phyloP scores from a whole-genome alignment of 2,797 vertebrate genomes.

The Adelosebastes latens region DNA sequence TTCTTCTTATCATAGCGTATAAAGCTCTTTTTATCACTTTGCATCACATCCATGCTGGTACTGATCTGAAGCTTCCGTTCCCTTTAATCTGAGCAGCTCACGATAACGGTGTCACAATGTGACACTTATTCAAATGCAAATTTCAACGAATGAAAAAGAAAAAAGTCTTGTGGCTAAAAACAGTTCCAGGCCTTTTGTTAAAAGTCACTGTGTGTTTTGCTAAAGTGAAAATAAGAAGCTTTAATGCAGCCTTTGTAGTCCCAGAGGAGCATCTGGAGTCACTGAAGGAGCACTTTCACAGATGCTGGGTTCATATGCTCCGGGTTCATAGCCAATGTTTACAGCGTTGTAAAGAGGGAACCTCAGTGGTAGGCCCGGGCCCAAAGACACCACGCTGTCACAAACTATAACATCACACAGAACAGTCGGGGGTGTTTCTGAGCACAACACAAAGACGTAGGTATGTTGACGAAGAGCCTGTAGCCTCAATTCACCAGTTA shows the following conservation, averaged over 20 bases:
- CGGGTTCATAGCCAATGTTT: slow-evolving; percentile 72
- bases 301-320: slow-evolving; percentile 69
- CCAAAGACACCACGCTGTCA: slow-evolving; percentile 56
- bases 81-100: slow-evolving; percentile 6
- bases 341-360: slow-evolving; percentile 69
- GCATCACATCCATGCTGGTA: neutral
- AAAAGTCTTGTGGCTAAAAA: slow-evolving; percentile 2
- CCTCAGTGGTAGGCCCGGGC: slow-evolving; percentile 48
- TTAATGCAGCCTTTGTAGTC: slow-evolving; percentile 53
- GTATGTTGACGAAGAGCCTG: slow-evolving; percentile 23
- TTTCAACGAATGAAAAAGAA: neutral
- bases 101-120: neutral
- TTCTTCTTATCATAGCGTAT: neutral
- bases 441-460: slow-evolving; percentile 14
- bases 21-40: neutral
- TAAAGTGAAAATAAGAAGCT: slow-evolving; percentile 46
- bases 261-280: slow-evolving; percentile 71
- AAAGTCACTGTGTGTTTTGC: slow-evolving; percentile 16
- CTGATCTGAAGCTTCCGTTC: neutral
- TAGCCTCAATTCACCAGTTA: neutral
- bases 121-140: slow-evolving; percentile 6
- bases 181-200: neutral
- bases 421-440: neutral
- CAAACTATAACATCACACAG: slow-evolving; percentile 53
- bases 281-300: slow-evolving; percentile 67